Percentiles rank a stretch among this genome's conserved stretches.
phyloP scores from a whole-genome alignment of 2,888 invertebrate species.

The Andrena minutula region DNA sequence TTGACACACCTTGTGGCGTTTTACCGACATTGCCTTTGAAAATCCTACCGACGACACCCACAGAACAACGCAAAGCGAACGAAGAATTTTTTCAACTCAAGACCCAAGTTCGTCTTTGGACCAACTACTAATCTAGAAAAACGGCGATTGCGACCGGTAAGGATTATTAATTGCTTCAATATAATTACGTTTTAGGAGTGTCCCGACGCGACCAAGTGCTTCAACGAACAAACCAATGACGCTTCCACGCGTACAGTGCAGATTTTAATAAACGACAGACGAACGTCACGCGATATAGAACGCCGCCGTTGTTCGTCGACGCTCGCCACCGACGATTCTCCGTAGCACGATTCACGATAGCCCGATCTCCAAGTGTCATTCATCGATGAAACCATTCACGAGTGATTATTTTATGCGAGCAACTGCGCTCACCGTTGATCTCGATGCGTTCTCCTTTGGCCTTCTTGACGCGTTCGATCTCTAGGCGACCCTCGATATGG shows the following conservation, averaged over 20 bases:
- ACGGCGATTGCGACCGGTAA: background rate
- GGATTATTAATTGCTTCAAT: background rate
- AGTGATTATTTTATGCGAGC: background rate
- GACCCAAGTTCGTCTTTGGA: too few relatives aligned
- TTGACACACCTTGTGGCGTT: too few relatives aligned
- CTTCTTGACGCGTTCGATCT: conserved; percentile 87
- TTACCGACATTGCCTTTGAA: too few relatives aligned
- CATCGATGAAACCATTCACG: background rate
- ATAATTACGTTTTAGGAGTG: conserved; percentile 42
- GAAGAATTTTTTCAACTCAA: too few relatives aligned
- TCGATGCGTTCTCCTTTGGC: conserved; percentile 88
- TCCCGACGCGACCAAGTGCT: background rate
- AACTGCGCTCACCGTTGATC: conserved; percentile 89
- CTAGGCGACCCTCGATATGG: conserved; percentile 91
- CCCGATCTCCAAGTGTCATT: background rate
- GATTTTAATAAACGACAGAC: too few relatives aligned
- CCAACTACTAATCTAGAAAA: too few relatives aligned
- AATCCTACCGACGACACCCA: too few relatives aligned
- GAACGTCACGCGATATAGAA: too few relatives aligned
- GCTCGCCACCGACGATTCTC: background rate
- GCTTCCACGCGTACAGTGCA: too few relatives aligned
- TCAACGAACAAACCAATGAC: background rate
- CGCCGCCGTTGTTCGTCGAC: background rate
- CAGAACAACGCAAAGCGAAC: too few relatives aligned
- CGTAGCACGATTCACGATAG: background rate